Evolutionary conservation across 2,888 invertebrate species (phyloP).

Genomic region (Oxyteleia sp.): DNA sequence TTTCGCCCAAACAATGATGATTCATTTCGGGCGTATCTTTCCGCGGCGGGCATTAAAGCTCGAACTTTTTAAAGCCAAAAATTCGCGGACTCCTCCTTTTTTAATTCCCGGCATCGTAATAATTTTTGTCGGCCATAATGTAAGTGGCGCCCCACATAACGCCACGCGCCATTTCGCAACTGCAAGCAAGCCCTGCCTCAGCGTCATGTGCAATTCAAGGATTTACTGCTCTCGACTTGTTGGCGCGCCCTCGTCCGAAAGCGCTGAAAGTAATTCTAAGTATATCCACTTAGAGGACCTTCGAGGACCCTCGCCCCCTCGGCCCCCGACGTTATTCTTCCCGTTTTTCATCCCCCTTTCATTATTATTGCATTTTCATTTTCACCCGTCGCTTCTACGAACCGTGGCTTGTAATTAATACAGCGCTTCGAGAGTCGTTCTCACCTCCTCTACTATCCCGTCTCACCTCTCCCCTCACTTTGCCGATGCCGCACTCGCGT

Average conservation of each 20-base stretch:
- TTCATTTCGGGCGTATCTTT: conserved; percentile 8
- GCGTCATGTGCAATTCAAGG: conserved; percentile 84
- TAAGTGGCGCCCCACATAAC: conserved; percentile 45
- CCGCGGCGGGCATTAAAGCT: conserved; percentile 1
- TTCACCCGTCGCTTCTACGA: conserved; percentile 17
- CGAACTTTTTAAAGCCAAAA: conserved; percentile 32
- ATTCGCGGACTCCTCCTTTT: conserved; percentile 23
- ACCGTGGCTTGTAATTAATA: conserved; percentile 51
- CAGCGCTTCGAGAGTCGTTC: conserved; percentile 17
- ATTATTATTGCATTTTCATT: conserved; percentile 62
- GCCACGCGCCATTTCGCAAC: conserved; percentile 57
- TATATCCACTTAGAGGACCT: conserved; percentile 42
- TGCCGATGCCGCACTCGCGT: no score
- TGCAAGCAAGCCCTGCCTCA: conserved; percentile 52
- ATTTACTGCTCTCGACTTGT: conserved; percentile 83
- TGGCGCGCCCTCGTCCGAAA: conserved; percentile 56
- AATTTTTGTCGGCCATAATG: conserved; percentile 53
- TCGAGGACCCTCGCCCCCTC: conserved; percentile 25
- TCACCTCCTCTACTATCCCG: no score
- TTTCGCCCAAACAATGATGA: conserved; percentile 19
- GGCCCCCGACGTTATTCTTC: no score
- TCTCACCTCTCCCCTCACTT: no score
- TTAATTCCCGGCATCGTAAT: conserved; percentile 44
- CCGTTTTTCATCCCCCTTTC: conserved; percentile 31
- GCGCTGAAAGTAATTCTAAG: conserved; percentile 53